Base-by-base conservation (phyloP, 1,140 invertebrate species). In the Solenopsis invicta region DNA sequence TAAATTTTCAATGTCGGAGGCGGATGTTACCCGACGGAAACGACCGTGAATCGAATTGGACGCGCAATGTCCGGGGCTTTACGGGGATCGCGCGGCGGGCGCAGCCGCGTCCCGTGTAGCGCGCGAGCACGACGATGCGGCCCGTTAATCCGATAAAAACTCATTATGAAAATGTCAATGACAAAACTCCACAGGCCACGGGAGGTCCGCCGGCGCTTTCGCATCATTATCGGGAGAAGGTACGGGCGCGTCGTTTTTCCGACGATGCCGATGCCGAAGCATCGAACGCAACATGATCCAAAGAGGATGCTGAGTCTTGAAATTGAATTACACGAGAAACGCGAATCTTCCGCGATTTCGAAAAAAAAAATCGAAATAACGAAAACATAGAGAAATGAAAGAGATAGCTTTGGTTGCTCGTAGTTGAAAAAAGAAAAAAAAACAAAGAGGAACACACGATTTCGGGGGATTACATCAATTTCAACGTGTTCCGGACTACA, bases 81-180 rank as follows among this genome's bases (percentile, higher is more conserved):
- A 54, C 48, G 29, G 4, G 66, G 16, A 16, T 48, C 29, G 29
- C 29, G 29, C 29, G 29, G 29, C 64, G 50, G 62, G 16, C 34
- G 48, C 34, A 29, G 21, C 61, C n/a, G 29, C 29, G 1, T 29
- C 29, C 2, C 29, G 8, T 18, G 56, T 29, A 9, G 29, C 56
- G 29, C 56, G 45, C n/a, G 10, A 9, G 18, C 21, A 18, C 13
- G 48, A 16, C 64, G n/a, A 56, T 8, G 21, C 24, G 37, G n/a
- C 52, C 45, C 16, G 24, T 84, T 61, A 84, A 84, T 74, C 67
- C 54, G 56, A 84, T 75, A 84, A 84, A 75, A 84, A 75, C 80
- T 74, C 80, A 74, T 84, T 84, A 75, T 75, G 69, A 84, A 61
- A 84, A 84, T 75, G 69, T 84, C 80, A 75, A 75, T 75, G 69